Evolutionary conservation across 2,888 invertebrate genomes (phyloP), one percentile per base, ranked within the genome.

Genomic region (Empis livida): DNA sequence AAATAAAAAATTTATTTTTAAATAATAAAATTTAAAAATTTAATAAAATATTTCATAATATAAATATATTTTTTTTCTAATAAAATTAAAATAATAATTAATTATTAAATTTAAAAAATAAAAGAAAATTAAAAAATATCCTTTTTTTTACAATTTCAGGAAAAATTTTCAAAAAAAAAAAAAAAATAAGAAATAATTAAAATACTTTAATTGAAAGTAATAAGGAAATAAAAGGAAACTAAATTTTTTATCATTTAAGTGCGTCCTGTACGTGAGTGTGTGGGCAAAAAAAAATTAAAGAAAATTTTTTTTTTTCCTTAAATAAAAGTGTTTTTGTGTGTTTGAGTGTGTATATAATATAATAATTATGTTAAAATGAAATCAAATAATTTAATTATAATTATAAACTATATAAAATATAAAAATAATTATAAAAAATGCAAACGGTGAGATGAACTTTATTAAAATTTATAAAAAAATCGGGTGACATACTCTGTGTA

Each of bases 401-500:
- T 46, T 44, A 42, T 32, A 40, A 45, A 15, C 47, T 43, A 27
- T 43, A 45, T 35, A 44, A 42, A 31, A 49, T 47, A 48, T 50
- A 46, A 44, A 44, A 54, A n/a, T n/a, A n/a, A 54, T 51, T 56
- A 53, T 47, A 54, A 53, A 55, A 53, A 53, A 49, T 57, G 55
- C 54, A 55, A 55, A 54, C 59, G 60, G 58, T 59, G 58, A 60
- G 57, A 60, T 60, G 60, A 56, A 54, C 54, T 54, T 14, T 27
- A 23, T 14, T 23, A 23, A 41, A 37, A 37, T 42, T 23, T 20
- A 27, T 38, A 42, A 46, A 46, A 42, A 37, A 46, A 37, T 46
- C 30, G 46, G 46, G 46, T 46, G 46, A 46, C 46, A 46, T 20
- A 41, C n/a, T 17, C 1, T 14, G 13, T n/a, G 13, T n/a, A 35